phyloP scores from a whole-genome alignment of 2,113 vertebrate genomes.

The Cololabis saira region DNA sequence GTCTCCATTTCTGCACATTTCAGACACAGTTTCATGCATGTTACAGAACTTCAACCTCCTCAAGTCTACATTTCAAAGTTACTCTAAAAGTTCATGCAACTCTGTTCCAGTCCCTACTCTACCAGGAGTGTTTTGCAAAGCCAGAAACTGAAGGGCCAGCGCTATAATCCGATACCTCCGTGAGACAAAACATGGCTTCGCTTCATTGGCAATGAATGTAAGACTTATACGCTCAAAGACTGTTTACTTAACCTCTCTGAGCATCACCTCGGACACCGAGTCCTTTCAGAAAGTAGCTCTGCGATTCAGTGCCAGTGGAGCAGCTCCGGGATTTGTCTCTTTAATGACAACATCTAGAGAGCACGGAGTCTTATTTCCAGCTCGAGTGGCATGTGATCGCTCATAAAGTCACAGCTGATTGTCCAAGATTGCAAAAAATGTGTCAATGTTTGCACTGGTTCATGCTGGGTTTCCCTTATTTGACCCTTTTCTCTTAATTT shows the following conservation, averaged over 20 bases:
- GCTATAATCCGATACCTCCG: constrained; percentile 43
- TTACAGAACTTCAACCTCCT: neutral
- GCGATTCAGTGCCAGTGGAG: constrained; percentile 62
- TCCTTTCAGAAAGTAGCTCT: constrained; percentile 19
- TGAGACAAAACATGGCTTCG: constrained; percentile 52
- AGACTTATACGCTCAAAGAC: constrained; percentile 47
- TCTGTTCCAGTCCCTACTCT: neutral
- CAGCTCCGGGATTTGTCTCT: constrained; percentile 46
- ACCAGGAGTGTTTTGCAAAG: constrained; percentile 19
- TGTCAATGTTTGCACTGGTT: constrained; percentile 10
- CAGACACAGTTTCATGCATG: neutral
- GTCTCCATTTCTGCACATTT: neutral
- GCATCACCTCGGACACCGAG: constrained; percentile 47
- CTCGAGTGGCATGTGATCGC: constrained; percentile 40
- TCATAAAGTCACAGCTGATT: constrained; percentile 30
- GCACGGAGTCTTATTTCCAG: constrained; percentile 49
- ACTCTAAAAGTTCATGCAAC: too few relatives aligned
- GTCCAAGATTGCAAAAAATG: constrained; percentile 28
- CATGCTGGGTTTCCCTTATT: constrained; percentile 26
- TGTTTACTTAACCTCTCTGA: constrained; percentile 65
- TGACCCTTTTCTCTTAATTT: neutral
- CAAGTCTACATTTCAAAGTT: neutral
- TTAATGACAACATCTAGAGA: constrained; percentile 32
- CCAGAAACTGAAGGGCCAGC: constrained; percentile 51
- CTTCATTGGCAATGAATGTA: constrained; percentile 65